Evolutionary conservation across 2,113 vertebrate genomes (phyloP), one percentile per base, ranked within the genome.

Genomic region (Danio rerio): DNA sequence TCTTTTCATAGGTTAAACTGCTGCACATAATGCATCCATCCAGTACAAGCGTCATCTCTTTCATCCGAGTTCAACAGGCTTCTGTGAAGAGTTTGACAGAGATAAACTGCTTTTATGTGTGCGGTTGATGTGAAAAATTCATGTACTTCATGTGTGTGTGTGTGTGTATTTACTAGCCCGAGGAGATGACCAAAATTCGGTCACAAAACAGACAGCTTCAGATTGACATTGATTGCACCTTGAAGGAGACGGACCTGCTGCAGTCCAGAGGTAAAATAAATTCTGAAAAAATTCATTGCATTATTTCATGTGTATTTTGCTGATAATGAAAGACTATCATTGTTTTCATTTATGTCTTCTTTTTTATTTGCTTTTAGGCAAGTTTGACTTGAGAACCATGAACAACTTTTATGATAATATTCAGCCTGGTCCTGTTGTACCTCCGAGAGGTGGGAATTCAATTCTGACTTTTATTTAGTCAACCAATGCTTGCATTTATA

Each of bases 211-310:
- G 97, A 94, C 95, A 96, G 90, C 97, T 99, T 85, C 97, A 99
- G 93, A 99, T 99, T 93, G 96, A 99, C 93, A 97, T 99, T 91
- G 96, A 99, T 94, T 99, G 98, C 94, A 97, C 96, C 85, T 91
- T 97, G 92, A 99, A 99, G 95, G 98, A 99, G 95, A 96, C 94
- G 42, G 97, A 99, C 93, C 95, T 99, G 84, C 95, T 98, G 92
- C 96, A 97, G 82, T 97, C 96, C 82, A 95, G 95, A 98, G 97
- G 98, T 99, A 92, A 9, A 76, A 31, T 31, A 31, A 31, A 31
- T 31, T 31, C 31, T 11, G 31, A 47, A 77, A 31, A n/a, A 10
- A 45, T 12, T 31, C 15, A 11, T 4, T 31, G 20, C 65, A 21
- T 56, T 18, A 11, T 74, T 65, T 84, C 15, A 78, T 80, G 81